These are phyloP conservation scores for Crenichthys baileyi DNA, from an alignment of 2,797 vertebrate genomes.

Conservation along the genomic window DNA sequence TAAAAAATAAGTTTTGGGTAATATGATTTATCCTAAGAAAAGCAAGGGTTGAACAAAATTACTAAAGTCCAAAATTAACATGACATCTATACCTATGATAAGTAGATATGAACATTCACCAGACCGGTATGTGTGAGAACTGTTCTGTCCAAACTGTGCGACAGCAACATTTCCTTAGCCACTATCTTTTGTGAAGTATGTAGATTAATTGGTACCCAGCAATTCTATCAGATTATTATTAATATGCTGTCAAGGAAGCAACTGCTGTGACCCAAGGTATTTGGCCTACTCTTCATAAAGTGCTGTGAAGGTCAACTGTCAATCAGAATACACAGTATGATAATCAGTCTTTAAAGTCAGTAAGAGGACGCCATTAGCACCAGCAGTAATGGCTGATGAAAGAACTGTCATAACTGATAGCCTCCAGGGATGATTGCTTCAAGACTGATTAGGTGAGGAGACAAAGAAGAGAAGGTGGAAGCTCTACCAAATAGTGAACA, in stretches of 20 bases:
- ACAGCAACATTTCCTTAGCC: constrained; percentile 62
- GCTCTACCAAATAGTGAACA: constrained; percentile 15
- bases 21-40: background rate
- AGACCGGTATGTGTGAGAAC: background rate
- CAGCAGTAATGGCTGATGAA: constrained; percentile 69
- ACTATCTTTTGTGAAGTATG: constrained; percentile 51
- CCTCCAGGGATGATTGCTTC: constrained; percentile 54
- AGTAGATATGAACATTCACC: background rate
- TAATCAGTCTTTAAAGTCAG: constrained; percentile 77
- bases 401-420: constrained; percentile 60
- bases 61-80: background rate
- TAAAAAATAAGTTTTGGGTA: background rate
- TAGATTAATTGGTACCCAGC: constrained; percentile 78
- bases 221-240: constrained; percentile 83
- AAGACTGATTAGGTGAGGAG: constrained; percentile 33
- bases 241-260: constrained; percentile 71
- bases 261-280: constrained; percentile 66
- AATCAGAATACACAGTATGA: constrained; percentile 78
- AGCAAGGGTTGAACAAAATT: background rate
- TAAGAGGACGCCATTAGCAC: constrained; percentile 70
- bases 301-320: constrained; percentile 83
- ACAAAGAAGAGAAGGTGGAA: constrained; percentile 26
- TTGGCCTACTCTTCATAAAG: constrained; percentile 71
- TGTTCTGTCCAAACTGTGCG: constrained; percentile 34
- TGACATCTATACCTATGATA: background rate